phyloP scores from a whole-genome alignment of 2,888 invertebrate genomes.

The Saturnia japonica region DNA sequence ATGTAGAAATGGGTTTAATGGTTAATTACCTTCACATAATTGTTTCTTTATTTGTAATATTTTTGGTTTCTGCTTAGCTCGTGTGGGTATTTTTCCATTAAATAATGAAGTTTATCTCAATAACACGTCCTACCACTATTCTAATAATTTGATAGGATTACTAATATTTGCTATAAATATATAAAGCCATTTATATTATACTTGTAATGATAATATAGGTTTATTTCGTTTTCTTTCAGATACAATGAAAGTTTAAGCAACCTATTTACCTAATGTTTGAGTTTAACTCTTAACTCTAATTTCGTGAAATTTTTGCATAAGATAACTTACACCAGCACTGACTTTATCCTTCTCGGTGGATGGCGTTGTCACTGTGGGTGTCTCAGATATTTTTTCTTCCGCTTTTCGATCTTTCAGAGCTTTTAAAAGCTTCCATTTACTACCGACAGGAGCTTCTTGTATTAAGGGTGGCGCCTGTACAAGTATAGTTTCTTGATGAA shows the following conservation, averaged over 20 bases:
- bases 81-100: neutral
- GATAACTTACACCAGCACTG: conserved; percentile 86
- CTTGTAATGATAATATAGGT: conserved; percentile 57
- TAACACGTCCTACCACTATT: conserved; percentile 43
- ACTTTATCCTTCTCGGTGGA: conserved; percentile 84
- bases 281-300: conserved; percentile 84
- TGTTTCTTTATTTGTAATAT: conserved; percentile 10
- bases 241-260: conserved; percentile 34
- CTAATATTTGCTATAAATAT: conserved; percentile 35
- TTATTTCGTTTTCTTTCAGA: conserved; percentile 40
- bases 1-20: neutral
- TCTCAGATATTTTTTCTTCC: conserved; percentile 90
- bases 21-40: neutral
- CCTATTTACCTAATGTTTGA: conserved; percentile 31
- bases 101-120: conserved; percentile 20
- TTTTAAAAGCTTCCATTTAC: conserved; percentile 95
- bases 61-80: neutral
- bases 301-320: conserved; percentile 85
- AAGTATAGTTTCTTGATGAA: conserved; percentile 55
- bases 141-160: conserved; percentile 32
- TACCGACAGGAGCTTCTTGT: conserved; percentile 85
- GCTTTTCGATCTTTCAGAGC: conserved; percentile 94
- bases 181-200: conserved; percentile 56
- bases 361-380: conserved; percentile 83
- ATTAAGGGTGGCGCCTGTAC: conserved; percentile 60